Evolutionary conservation across 1,140 invertebrate genomes (phyloP), one percentile per base, ranked within the genome.

Genomic region (Rhyacophila brunnea): DNA sequence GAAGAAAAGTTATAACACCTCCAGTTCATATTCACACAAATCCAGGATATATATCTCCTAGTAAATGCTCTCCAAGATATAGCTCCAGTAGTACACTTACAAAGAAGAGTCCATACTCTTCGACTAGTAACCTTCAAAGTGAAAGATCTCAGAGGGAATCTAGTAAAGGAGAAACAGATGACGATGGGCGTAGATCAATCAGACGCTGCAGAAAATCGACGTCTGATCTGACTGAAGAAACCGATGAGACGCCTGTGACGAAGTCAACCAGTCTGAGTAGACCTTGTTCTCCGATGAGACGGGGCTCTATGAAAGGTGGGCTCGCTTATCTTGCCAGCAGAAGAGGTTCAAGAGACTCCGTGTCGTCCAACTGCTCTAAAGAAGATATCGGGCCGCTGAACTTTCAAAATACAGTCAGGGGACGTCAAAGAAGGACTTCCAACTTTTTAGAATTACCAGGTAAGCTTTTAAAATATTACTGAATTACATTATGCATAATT

Each of bases 401-500:
- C 69, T 91, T 90, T 68, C 88, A 85, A 65, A 85, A 85, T 57
- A 88, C 88, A 40, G 84, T 85, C 53, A 81, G 88, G 3, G 86
- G 85, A 9, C 78, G 88, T 13, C 88, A 91, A 68, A 75, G 91
- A 5, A 78, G 90, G 49, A 91, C 89, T 2, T 92, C 89, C 0
- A 93, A 93, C 73, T 92, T 92, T 70, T 74, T 93, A n/a, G 91
- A 92, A 72, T 74, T 93, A 64, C 91, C 90, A 73, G 89, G 90
- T 92, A 66, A 77, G 68, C 11, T 40, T 40, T 13, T 40, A 13
- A 40, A 3, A 11, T 40, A n/a, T 40, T 40, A n/a, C n/a, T n/a
- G n/a, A n/a, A n/a, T n/a, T n/a, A n/a, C n/a, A n/a, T n/a, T n/a
- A n/a, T n/a, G n/a, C n/a, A n/a, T n/a, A n/a, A n/a, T n/a, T n/a